Conservation (phyloP, 2,888 invertebrate genomes). For the Phragmatobia fuliginosa region DNA sequence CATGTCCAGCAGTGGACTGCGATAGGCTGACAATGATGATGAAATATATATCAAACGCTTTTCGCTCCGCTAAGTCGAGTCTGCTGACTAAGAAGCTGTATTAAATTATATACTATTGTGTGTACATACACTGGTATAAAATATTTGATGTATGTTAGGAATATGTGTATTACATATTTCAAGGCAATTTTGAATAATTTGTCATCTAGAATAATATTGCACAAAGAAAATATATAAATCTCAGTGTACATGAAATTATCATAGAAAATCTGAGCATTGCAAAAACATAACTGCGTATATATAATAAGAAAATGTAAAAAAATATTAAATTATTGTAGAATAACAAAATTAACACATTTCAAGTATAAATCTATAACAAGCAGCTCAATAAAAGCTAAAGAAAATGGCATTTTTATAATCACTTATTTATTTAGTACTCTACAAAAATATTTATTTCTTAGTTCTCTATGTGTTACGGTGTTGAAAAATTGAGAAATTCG, state of each 20-base stretch:
- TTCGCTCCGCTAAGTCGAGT: not conserved
- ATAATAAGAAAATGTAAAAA: conserved; percentile 24
- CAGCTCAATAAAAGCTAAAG: conserved; percentile 77
- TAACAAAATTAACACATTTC: conserved; percentile 52
- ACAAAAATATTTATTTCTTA: conserved; percentile 70
- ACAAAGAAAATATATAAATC: conserved; percentile 29
- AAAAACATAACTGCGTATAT: conserved; percentile 29
- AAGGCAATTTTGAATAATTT: conserved; percentile 39
- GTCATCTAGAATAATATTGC: conserved; percentile 41
- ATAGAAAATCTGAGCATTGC: conserved; percentile 26
- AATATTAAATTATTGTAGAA: conserved; percentile 38
- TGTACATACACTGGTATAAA: conserved; percentile 18
- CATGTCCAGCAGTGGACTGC: too few species aligned
- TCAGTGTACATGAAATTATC: conserved; percentile 40
- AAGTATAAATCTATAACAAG: conserved; percentile 59
- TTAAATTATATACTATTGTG: conserved; percentile 36
- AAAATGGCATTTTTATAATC: conserved; percentile 74
- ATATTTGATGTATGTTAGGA: conserved; percentile 15
- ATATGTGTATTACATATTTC: conserved; percentile 22
- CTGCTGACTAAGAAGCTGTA: conserved; percentile 22
- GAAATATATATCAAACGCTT: not conserved
- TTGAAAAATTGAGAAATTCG: not conserved
- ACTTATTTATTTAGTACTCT: conserved; percentile 68
- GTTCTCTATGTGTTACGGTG: conserved; percentile 19
- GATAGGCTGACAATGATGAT: too few species aligned